Percentiles rank a stretch among this genome's conserved stretches.
These are phyloP conservation scores for Rattus rattus DNA, from an alignment of 2,113 vertebrate genomes.

Conservation along the genomic window DNA sequence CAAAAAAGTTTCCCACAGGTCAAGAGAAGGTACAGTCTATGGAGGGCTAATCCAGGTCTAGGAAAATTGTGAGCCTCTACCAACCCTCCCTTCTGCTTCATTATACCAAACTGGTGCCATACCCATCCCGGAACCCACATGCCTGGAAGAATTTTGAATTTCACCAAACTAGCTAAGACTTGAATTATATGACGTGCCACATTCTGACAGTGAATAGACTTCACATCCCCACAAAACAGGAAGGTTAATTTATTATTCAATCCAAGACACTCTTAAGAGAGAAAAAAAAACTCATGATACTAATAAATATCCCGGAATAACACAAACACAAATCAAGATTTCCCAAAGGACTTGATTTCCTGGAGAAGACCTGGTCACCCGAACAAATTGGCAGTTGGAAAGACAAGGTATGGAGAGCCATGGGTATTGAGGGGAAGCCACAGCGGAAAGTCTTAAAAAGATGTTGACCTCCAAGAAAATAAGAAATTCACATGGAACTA, in stretches of 20 bases:
- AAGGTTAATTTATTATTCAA: neutral
- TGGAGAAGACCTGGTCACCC: neutral
- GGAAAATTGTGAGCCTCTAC: neutral
- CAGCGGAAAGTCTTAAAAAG: neutral
- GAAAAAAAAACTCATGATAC: neutral
- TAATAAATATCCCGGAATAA: slow-evolving; percentile 23
- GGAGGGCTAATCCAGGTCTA: neutral
- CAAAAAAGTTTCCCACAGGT: neutral
- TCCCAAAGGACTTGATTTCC: neutral
- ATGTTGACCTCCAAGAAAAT: slow-evolving; percentile 37
- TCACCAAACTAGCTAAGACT: neutral
- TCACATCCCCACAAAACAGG: neutral
- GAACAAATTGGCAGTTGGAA: neutral
- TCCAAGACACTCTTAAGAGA: neutral
- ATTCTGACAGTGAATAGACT: neutral
- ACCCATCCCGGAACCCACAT: neutral
- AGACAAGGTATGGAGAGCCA: neutral
- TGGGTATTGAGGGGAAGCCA: neutral
- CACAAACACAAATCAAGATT: neutral
- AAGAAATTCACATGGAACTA: neutral
- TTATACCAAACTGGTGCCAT: neutral
- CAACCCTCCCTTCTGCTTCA: neutral
- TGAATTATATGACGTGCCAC: neutral
- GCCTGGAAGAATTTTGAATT: neutral
- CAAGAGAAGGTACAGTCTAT: neutral